Percentiles rank a stretch among this genome's conserved stretches.
phyloP scores from a whole-genome alignment of 1,140 invertebrate genomes.

The Drosophila kikkawai region DNA sequence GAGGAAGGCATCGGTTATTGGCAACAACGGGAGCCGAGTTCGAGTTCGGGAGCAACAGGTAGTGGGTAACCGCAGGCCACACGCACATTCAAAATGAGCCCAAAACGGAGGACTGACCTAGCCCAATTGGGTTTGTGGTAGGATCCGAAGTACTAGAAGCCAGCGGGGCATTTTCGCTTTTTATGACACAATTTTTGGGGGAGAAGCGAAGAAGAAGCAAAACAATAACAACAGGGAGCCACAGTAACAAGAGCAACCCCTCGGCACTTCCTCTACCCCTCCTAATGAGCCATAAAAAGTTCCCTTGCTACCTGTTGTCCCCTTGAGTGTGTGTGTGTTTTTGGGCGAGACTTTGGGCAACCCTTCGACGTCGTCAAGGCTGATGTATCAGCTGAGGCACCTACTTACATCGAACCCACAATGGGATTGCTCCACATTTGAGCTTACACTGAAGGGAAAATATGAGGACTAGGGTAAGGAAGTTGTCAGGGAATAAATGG shows the following conservation, averaged over 20 bases:
- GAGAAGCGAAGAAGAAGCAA: slow-evolving; percentile 13
- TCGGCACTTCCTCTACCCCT: slow-evolving; percentile 28
- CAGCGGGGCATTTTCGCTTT: slow-evolving; percentile 47
- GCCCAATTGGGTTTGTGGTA: slow-evolving; percentile 77
- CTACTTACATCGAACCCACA: slow-evolving; percentile 12
- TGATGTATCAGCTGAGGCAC: slow-evolving; percentile 35
- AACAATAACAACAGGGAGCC: slow-evolving; percentile 27
- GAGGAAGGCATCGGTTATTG: not conserved
- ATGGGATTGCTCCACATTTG: not conserved
- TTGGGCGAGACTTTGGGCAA: slow-evolving; percentile 58
- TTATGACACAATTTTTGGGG: slow-evolving; percentile 48
- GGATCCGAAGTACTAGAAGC: slow-evolving; percentile 41
- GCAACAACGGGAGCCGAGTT: slow-evolving; percentile 29
- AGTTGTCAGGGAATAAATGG: not conserved
- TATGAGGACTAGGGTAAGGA: not conserved
- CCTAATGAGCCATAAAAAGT: slow-evolving; percentile 61
- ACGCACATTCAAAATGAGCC: slow-evolving; percentile 49
- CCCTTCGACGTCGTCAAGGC: slow-evolving; percentile 47
- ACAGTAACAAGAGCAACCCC: slow-evolving; percentile 6
- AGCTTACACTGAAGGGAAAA: slow-evolving; percentile 5
- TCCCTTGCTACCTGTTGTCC: slow-evolving; percentile 14
- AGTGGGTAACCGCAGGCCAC: slow-evolving; percentile 69
- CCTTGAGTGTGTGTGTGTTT: slow-evolving; percentile 28
- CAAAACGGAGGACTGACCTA: slow-evolving; percentile 66
- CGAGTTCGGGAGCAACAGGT: slow-evolving; percentile 62